These are phyloP conservation scores for Beroe forskalii DNA, from an alignment of 37 sponge, comb jelly and placozoan genomes.

Conservation along the genomic window DNA sequence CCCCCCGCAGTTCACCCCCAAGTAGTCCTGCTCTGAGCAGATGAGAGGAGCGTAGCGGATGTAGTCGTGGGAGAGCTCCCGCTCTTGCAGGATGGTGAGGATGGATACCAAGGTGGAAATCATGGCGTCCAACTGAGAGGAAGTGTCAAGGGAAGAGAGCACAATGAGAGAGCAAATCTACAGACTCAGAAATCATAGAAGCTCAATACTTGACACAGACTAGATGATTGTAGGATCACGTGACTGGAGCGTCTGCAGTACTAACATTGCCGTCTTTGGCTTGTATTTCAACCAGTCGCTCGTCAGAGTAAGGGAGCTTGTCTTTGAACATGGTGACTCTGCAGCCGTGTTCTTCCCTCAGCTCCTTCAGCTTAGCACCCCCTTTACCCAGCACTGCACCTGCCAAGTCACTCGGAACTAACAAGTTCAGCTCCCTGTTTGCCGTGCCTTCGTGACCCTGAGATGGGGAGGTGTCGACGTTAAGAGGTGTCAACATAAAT, in stretches of 20 bases:
- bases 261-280: background rate
- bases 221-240: too few relatives aligned
- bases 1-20: constrained; percentile 15
- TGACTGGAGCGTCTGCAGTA: too few relatives aligned
- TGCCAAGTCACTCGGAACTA: constrained; percentile 27
- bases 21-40: background rate
- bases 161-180: too few relatives aligned
- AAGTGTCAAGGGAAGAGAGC: background rate
- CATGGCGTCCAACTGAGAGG: constrained; percentile 13
- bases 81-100: constrained; percentile 33
- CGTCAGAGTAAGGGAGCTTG: constrained; percentile 37
- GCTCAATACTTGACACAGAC: too few relatives aligned
- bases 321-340: constrained; percentile 18
- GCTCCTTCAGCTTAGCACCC: constrained; percentile 18
- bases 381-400: constrained; percentile 31
- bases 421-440: constrained; percentile 5
- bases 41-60: constrained; percentile 34
- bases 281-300: constrained; percentile 28
- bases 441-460: background rate
- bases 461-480: background rate
- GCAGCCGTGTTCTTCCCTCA: constrained; percentile 21
- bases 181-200: too few relatives aligned
- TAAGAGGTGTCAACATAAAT: background rate
- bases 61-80: constrained; percentile 17
- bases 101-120: background rate